Base-by-base conservation (phyloP, 37 sponge, comb jelly and placozoan species). In the Theonella swinhoei region DNA sequence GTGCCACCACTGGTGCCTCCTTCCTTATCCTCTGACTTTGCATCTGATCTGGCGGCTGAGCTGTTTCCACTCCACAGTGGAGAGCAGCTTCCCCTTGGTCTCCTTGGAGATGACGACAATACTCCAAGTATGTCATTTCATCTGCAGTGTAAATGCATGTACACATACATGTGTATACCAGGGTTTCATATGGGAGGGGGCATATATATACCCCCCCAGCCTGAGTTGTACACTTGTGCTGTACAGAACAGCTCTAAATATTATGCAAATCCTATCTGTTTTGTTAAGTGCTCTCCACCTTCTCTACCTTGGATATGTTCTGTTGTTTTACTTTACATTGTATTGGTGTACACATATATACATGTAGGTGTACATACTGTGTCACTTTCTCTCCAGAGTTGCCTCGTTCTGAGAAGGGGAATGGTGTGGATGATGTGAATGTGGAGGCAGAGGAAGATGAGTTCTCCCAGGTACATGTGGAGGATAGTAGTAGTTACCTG, bases 401-500 rank as follows among this genome's bases (percentile, higher is more conserved):
- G n/a, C 35, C n/a, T 35, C 35, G 35, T 33, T 33, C 72, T 25
- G 38, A 38, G 8, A 36, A 71, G 72, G 38, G 35, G 72, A 36
- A n/a, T 71, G 72, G 35, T 38, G 54, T 47, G 54, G 54, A 47
- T 14, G n/a, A n/a, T n/a, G n/a, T n/a, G n/a, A n/a, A n/a, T n/a
- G n/a, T n/a, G n/a, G n/a, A n/a, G n/a, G 43, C 69, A 22, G 22
- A 69, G 31, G 41, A 69, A 42, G 64, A 61, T 9, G 86, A 85
- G 43, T 60, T 72, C 5, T 37, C 73, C 20, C 32, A 9, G 32
- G 72, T 85, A 0, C 60, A 71, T 1, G 26, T 71, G 34, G 59
- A 78, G 72, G 86, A 85, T 62, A 78, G 63, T 60, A 40, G 70
- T 35, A 78, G 63, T 42, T 34, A 77, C 30, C 64, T 85, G 35